Conservation (phyloP, 2,888 invertebrate species). For the Rhopalosiphum nymphaeae region DNA sequence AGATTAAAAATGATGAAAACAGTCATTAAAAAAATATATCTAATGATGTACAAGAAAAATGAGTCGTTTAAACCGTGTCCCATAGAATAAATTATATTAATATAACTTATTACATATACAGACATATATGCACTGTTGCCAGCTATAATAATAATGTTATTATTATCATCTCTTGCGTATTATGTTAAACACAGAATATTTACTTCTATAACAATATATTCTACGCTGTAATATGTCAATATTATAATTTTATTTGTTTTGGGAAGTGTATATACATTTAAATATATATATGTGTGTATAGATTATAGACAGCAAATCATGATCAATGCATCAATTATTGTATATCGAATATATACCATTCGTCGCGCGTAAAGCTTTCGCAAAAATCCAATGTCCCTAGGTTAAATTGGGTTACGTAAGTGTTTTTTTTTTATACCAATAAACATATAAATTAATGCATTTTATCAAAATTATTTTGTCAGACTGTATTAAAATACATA, state of each 20-base stretch:
- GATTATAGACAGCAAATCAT: not conserved
- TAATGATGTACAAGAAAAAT: not conserved
- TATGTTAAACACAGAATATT: not conserved
- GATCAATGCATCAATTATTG: not conserved
- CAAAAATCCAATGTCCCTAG: not conserved
- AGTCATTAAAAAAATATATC: conserved; percentile 34
- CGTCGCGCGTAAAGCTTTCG: not conserved
- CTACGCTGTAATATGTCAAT: not conserved
- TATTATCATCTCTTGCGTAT: not conserved
- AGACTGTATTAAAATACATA: not conserved
- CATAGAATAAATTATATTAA: not conserved
- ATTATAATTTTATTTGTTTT: not conserved
- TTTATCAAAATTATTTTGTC: not conserved
- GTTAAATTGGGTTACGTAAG: not conserved
- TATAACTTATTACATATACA: not conserved
- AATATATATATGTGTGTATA: not conserved
- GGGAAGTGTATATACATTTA: not conserved
- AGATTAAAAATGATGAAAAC: conserved; percentile 52
- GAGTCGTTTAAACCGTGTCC: conserved; percentile 9
- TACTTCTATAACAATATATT: not conserved
- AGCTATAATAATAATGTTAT: not conserved
- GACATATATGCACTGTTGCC: not conserved
- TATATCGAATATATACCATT: not conserved
- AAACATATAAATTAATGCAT: not conserved
- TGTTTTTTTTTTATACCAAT: not conserved